These are phyloP conservation scores for Drosophila repletoides DNA, from an alignment of 1,140 invertebrate genomes.

Conservation along the genomic window DNA sequence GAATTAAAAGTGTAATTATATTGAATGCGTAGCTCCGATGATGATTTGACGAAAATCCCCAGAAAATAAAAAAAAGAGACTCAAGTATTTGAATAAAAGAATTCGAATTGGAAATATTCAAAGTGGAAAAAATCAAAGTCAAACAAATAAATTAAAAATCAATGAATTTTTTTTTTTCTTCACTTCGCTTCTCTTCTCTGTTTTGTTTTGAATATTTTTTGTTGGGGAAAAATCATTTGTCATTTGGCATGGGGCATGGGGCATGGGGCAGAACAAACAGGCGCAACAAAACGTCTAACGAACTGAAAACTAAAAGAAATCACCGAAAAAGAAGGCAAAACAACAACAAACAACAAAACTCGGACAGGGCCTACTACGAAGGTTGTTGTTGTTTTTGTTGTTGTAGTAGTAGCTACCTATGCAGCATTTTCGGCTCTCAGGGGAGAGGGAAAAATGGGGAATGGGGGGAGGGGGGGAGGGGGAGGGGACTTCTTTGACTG, in stretches of 20 bases:
- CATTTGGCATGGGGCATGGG: constrained; percentile 50
- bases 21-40: constrained; percentile 63
- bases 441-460: not conserved
- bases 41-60: constrained; percentile 65
- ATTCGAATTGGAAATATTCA: constrained; percentile 38
- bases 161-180: constrained; percentile 55
- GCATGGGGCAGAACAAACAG: constrained; percentile 41
- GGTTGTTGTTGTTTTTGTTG: too few relatives aligned
- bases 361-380: constrained; percentile 43
- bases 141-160: constrained; percentile 80
- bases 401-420: constrained; percentile 63
- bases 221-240: constrained; percentile 71
- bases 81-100: constrained; percentile 28
- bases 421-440: constrained; percentile 44
- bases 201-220: constrained; percentile 8
- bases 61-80: constrained; percentile 18
- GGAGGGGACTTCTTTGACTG: constrained; percentile 33
- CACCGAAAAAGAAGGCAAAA: constrained; percentile 18
- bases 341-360: constrained; percentile 43
- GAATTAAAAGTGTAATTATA: constrained; percentile 81
- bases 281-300: constrained; percentile 77
- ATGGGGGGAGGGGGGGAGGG: not conserved
- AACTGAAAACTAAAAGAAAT: constrained; percentile 51
- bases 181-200: constrained; percentile 1
- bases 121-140: constrained; percentile 63